Conservation (phyloP, 2,888 invertebrate species). For the Gymnocheta viridis region DNA sequence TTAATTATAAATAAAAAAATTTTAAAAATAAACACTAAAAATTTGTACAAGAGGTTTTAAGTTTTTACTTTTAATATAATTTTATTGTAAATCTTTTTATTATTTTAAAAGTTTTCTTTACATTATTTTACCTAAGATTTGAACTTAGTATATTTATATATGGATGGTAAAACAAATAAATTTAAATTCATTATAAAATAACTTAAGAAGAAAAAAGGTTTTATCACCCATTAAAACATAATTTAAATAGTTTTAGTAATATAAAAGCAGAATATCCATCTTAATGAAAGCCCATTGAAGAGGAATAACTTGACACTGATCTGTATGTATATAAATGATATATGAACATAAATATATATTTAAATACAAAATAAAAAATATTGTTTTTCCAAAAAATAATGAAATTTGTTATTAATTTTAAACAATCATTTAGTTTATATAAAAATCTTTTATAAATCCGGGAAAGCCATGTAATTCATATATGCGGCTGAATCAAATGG, state of each 20-base stretch:
- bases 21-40: neutral
- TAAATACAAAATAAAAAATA: slow-evolving; percentile 56
- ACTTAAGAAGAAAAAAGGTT: slow-evolving; percentile 4
- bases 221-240: slow-evolving; percentile 17
- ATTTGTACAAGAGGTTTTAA: neutral
- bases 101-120: slow-evolving; percentile 10
- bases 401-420: neutral
- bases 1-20: neutral
- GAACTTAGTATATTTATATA: slow-evolving; percentile 29
- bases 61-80: neutral
- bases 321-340: slow-evolving; percentile 62
- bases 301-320: slow-evolving; percentile 52
- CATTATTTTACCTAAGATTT: slow-evolving; percentile 53
- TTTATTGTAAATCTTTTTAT: slow-evolving; percentile 14
- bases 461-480: no score
- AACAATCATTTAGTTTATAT: no score
- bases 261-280: slow-evolving; percentile 35
- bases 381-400: slow-evolving; percentile 61
- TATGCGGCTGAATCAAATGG: no score
- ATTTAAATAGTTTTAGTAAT: slow-evolving; percentile 51
- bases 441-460: no score
- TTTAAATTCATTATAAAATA: neutral
- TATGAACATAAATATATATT: slow-evolving; percentile 46
- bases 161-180: slow-evolving; percentile 3
- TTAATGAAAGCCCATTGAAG: slow-evolving; percentile 26